phyloP scores from a whole-genome alignment of 2,888 invertebrate genomes.

The Loripinus fragilis region DNA sequence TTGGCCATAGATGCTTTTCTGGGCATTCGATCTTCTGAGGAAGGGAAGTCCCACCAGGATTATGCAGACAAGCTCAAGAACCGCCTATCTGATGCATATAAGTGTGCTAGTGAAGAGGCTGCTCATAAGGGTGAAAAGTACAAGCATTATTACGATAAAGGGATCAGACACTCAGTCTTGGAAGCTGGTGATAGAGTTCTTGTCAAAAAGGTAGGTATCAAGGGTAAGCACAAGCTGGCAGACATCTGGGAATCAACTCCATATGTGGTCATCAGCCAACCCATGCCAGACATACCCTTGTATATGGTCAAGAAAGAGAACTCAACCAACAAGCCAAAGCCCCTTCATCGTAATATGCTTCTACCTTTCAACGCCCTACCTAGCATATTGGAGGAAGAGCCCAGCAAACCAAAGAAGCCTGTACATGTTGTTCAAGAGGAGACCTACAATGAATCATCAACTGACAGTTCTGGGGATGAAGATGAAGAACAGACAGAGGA shows the following conservation, averaged over 20 bases:
- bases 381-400: neutral
- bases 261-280: neutral
- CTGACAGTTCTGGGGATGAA: neutral
- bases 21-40: constrained; percentile 12
- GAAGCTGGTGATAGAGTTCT: constrained; percentile 4
- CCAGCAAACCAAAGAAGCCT: neutral
- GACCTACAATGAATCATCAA: neutral
- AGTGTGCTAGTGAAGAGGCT: constrained; percentile 5
- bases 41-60: constrained; percentile 1
- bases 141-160: constrained; percentile 4
- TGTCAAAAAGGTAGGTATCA: neutral
- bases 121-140: neutral
- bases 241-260: constrained; percentile 7
- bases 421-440: neutral
- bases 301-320: neutral
- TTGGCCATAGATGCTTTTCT: constrained; percentile 10
- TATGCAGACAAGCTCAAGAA: neutral
- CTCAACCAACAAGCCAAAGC: neutral
- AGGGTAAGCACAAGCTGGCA: constrained; percentile 10
- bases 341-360: constrained; percentile 1
- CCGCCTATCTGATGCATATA: neutral
- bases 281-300: constrained; percentile 3
- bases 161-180: neutral
- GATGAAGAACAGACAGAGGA: neutral
- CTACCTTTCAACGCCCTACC: neutral